Percentiles rank a stretch among this genome's conserved stretches.
Evolutionary conservation across 23 tunicate species (phyloP).

Genomic region (Pegea sp.): DNA sequence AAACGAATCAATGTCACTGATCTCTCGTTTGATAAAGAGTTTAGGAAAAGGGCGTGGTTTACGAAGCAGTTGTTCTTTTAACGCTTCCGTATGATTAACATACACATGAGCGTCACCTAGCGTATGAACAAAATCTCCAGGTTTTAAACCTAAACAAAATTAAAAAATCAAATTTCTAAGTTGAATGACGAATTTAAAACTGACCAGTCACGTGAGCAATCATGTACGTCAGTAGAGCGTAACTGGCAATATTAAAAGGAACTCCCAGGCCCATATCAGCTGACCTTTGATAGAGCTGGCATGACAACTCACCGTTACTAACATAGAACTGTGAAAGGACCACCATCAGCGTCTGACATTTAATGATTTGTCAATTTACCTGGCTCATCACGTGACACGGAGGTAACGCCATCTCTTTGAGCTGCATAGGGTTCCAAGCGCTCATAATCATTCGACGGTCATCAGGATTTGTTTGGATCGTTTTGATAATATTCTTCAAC

Average conservation of each 20-base stretch:
- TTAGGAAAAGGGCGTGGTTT: constrained; percentile 68
- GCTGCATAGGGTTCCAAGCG: constrained; percentile 77
- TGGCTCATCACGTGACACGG: constrained; percentile 90
- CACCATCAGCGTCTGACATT: background rate
- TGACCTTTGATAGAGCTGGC: constrained; percentile 87
- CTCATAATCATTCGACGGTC: constrained; percentile 85
- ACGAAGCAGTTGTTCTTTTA: constrained; percentile 55
- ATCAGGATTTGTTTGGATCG: constrained; percentile 51
- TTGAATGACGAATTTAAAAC: background rate
- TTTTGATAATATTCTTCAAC: constrained; percentile 51
- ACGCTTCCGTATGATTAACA: constrained; percentile 54
- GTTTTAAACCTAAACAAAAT: constrained; percentile 34
- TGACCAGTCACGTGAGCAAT: constrained; percentile 88
- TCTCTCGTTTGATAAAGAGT: constrained; percentile 27
- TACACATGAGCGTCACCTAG: constrained; percentile 97
- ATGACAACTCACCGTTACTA: constrained; percentile 76
- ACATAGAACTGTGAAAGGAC: constrained; percentile 48
- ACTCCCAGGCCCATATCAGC: constrained; percentile 98
- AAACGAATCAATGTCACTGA: constrained; percentile 46
- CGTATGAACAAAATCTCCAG: constrained; percentile 94
- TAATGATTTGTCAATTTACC: constrained; percentile 5
- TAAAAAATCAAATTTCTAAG: background rate
- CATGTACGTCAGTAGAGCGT: constrained; percentile 83
- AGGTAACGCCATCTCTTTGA: constrained; percentile 80
- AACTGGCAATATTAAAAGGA: constrained; percentile 96